These are phyloP conservation scores for Euplexia lucipara DNA, from an alignment of 2,888 invertebrate genomes.

Conservation along the genomic window DNA sequence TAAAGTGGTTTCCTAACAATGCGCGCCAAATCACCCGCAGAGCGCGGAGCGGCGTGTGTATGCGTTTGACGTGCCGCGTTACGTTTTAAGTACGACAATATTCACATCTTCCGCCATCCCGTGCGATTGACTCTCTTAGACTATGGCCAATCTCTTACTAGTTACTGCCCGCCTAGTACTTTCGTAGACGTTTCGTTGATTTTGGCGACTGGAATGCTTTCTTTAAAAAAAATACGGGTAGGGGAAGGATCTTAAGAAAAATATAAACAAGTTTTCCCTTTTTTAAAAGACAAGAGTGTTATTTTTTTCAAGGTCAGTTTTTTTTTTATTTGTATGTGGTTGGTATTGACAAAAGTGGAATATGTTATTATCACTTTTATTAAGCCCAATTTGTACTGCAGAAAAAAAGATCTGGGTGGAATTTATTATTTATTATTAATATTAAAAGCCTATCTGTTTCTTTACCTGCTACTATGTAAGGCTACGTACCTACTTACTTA, in stretches of 20 bases:
- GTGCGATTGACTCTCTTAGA: slow-evolving; percentile 45
- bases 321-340: neutral
- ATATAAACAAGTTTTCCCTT: neutral
- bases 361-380: neutral
- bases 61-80: slow-evolving; percentile 74
- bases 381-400: neutral
- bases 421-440: too few species aligned
- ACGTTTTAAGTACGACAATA: slow-evolving; percentile 66
- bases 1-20: slow-evolving; percentile 76
- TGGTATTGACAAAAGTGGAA: neutral
- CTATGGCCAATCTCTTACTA: slow-evolving; percentile 42
- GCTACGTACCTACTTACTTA: neutral
- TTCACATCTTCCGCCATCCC: slow-evolving; percentile 62
- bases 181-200: slow-evolving; percentile 69
- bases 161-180: slow-evolving; percentile 71
- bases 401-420: too few species aligned
- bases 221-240: slow-evolving; percentile 9
- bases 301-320: neutral
- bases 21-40: slow-evolving; percentile 87
- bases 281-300: neutral
- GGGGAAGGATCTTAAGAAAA: neutral
- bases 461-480: slow-evolving; percentile 13
- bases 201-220: slow-evolving; percentile 41
- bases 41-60: slow-evolving; percentile 71
- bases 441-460: neutral